Evolutionary conservation across 2,888 invertebrate species (phyloP).

Genomic region (Melinaea menophilus): DNA sequence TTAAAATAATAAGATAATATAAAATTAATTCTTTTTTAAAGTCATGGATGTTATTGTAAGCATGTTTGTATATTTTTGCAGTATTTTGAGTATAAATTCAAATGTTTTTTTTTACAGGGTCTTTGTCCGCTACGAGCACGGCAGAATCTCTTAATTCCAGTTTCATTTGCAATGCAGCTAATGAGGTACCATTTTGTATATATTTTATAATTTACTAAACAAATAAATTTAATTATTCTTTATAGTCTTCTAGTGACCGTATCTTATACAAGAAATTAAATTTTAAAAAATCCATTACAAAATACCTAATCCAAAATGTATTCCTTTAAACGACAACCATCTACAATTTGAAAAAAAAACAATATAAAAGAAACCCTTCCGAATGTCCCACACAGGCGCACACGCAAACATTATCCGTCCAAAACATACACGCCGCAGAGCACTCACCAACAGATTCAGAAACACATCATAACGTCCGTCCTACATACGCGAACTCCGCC

Average conservation of each 20-base stretch:
- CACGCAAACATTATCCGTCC: not conserved
- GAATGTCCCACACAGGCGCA: not conserved
- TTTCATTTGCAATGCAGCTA: conserved; percentile 90
- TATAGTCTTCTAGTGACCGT: too few relatives aligned
- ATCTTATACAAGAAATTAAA: too few relatives aligned
- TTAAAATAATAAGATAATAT: not conserved
- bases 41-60: too few relatives aligned
- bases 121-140: conserved; percentile 90
- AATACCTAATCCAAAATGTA: not conserved
- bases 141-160: conserved; percentile 92
- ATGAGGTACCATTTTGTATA: conserved; percentile 77
- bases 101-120: conserved; percentile 67
- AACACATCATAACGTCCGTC: too few relatives aligned
- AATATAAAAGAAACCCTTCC: not conserved
- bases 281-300: too few relatives aligned
- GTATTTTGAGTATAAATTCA: not conserved
- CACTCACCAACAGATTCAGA: too few relatives aligned
- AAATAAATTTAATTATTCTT: too few relatives aligned
- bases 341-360: not conserved
- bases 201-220: too few relatives aligned
- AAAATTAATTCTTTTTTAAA: too few relatives aligned
- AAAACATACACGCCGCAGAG: not conserved
- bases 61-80: too few relatives aligned
- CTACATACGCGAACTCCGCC: too few relatives aligned
- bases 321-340: not conserved